phyloP scores from a whole-genome alignment of 1,140 invertebrate species.

The Riptortus pedestris region DNA sequence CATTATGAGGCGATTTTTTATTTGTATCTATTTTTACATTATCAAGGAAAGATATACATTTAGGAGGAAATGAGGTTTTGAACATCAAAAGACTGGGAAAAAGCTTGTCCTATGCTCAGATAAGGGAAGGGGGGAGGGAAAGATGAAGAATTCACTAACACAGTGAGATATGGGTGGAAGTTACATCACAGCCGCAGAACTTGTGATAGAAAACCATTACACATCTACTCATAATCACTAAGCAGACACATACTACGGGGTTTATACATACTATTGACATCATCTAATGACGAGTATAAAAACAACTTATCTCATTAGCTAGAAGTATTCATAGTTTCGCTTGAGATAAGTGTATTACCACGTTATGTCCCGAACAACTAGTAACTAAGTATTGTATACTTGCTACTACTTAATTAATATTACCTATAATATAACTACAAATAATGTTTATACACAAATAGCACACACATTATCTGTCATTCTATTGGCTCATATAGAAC shows the following conservation, averaged over 20 bases:
- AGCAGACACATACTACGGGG: neutral
- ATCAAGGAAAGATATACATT: neutral
- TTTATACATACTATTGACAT: neutral
- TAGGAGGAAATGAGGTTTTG: neutral
- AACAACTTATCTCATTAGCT: conserved; percentile 9
- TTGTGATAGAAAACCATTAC: neutral
- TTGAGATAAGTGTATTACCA: conserved; percentile 12
- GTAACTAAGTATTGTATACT: neutral
- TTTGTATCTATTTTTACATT: neutral
- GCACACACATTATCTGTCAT: neutral
- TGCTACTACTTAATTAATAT: neutral
- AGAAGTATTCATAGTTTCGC: neutral
- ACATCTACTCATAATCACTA: neutral
- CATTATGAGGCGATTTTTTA: neutral
- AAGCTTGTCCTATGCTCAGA: neutral
- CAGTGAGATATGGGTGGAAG: neutral
- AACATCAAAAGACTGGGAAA: neutral
- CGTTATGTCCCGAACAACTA: conserved; percentile 17
- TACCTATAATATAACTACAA: neutral
- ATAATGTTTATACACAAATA: neutral
- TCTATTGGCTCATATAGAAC: conserved; percentile 20
- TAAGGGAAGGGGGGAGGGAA: neutral
- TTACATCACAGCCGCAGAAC: conserved; percentile 12
- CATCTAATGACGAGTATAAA: conserved; percentile 14
- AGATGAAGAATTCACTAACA: neutral